Conservation (phyloP, 2,888 invertebrate genomes). For the Oscheius sp. region DNA sequence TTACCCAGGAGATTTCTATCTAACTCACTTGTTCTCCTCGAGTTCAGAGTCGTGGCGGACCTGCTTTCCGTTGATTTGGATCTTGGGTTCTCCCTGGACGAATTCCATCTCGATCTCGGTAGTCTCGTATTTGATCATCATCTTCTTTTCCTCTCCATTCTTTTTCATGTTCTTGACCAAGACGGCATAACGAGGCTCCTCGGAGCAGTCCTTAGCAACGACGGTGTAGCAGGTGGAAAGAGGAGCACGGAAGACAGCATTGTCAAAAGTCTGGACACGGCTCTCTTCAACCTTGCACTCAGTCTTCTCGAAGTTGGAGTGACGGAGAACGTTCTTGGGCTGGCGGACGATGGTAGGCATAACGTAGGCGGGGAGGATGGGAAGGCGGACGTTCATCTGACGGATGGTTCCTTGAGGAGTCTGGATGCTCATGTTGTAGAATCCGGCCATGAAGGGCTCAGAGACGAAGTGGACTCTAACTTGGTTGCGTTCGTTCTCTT, state of each 20-base stretch:
- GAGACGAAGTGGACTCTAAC: conserved; percentile 51
- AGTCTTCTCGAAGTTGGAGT: conserved; percentile 29
- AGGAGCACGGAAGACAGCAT: conserved; percentile 58
- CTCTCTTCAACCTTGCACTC: conserved; percentile 45
- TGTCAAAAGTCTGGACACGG: conserved; percentile 68
- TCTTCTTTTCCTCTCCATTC: conserved; percentile 48
- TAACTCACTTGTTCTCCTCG: conserved; percentile 10
- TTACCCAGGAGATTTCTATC: not conserved
- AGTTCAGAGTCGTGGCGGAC: conserved; percentile 10
- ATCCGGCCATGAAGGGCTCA: conserved; percentile 58
- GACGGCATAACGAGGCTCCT: conserved; percentile 70
- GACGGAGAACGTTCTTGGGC: conserved; percentile 25
- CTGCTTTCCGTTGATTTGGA: conserved; percentile 3
- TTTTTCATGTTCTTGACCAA: conserved; percentile 65
- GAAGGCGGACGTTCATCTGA: conserved; percentile 46
- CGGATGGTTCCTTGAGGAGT: conserved; percentile 53
- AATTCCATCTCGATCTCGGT: conserved; percentile 34
- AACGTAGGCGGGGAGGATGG: conserved; percentile 25
- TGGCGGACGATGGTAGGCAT: conserved; percentile 30
- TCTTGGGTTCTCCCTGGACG: conserved; percentile 9
- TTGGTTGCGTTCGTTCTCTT: conserved; percentile 39
- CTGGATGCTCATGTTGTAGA: conserved; percentile 57
- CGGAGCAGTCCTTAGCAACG: conserved; percentile 72
- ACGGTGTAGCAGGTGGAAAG: conserved; percentile 71
- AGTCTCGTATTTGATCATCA: conserved; percentile 32